Evolutionary conservation across 2,888 invertebrate species (phyloP), one percentile per base, ranked within the genome.

Genomic region (Pedicia rivosa): DNA sequence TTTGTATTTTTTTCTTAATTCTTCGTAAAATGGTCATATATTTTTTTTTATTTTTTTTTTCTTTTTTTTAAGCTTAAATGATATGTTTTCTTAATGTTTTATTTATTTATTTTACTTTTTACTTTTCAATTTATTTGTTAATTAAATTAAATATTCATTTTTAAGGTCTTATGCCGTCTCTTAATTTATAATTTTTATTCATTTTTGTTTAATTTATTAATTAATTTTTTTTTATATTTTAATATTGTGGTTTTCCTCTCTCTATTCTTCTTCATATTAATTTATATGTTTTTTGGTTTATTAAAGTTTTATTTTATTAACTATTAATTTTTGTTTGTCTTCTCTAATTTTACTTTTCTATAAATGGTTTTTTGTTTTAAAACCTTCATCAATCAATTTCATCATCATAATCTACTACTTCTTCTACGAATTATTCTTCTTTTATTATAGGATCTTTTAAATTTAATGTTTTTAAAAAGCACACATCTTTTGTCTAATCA

Each of bases 81-180:
- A 19, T 24, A 20, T 32, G 12, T 14, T 33, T 33, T 33, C 12
- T 22, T 33, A 13, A 22, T 16, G 17, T 34, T 24, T 35, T 26
- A 39, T 43, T 46, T 44, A 43, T 46, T 43, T 43, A 46, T 46
- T 44, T 44, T 46, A 46, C 44, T 44, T 46, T 42, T 40, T 31
- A 20, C 13, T 32, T 20, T 35, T 35, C 26, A 27, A 7, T 27
- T 7, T 13, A n/a, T 36, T 27, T 31, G n/a, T 16, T 36, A 24
- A 29, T 22, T 36, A 26, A 22, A 24, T 20, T 20, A 24, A 24
- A 24, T 24, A 10, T 24, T 24, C 8, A 10, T 24, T 5, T 25
- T 35, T 17, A 16, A 35, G 15, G 25, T 35, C 25, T 35, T 16
- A 34, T 26, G 25, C 16, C 15, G 25, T 35, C 26, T 25, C 20